Evolutionary conservation across 2,113 vertebrate genomes (phyloP), one percentile per base, ranked within the genome.

Genomic region (Pseudorasbora parva): DNA sequence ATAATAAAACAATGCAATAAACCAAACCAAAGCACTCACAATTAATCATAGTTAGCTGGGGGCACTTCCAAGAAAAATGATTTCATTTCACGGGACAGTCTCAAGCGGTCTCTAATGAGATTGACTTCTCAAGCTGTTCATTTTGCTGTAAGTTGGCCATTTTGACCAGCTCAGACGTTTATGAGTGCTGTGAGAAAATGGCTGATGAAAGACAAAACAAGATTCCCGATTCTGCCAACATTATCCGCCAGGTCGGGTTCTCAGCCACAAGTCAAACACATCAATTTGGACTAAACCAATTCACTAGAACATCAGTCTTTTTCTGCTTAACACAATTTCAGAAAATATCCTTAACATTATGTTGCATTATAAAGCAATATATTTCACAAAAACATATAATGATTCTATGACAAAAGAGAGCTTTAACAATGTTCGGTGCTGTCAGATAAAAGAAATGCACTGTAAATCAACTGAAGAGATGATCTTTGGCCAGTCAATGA

Each of bases 1-100:
- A 90, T 84, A 89, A 89, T 59, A 82, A 87, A 86, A 85, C 73
- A 83, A 88, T 86, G 82, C 89, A 92, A 91, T 90, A 88, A 92
- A 89, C 86, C 89, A 89, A 87, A 81, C 81, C 73, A 90, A 91
- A 87, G 85, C 90, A 90, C 84, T 87, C 85, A 87, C 92, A 89
- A 93, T 93, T 88, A 93, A 92, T 93, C 91, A 91, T 76, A 62
- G 88, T 85, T 89, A 86, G 92, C 91, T 86, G 64, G 74, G 78
- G 91, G 90, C 89, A 78, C 60, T 76, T 82, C 75, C 47, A 86
- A 85, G 85, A 91, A 90, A 91, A 91, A 92, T 90, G 84, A 93
- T 91, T 91, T 92, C 82, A 91, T 93, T 91, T 88, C 87, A 90
- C 77, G 85, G 89, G 90, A 78, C 82, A 82, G 89, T 87, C 66